phyloP scores from a whole-genome alignment of 2,797 vertebrate species.

The Morelia viridis region DNA sequence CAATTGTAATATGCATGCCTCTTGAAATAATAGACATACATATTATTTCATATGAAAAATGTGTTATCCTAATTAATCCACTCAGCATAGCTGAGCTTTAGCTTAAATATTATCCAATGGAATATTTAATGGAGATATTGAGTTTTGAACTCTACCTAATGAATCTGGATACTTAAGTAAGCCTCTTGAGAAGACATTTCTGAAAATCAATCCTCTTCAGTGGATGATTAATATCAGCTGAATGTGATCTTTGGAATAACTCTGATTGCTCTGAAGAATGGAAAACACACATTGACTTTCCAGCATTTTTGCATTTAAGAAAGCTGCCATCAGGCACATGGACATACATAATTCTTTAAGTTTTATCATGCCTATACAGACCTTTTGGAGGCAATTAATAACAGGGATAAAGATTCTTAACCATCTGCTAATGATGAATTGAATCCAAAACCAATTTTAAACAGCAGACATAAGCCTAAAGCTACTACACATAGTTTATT shows the following conservation, averaged over 20 bases:
- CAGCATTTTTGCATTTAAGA: not conserved
- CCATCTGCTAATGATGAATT: not conserved
- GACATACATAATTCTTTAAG: not conserved
- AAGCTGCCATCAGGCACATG: not conserved
- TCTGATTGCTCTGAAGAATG: not conserved
- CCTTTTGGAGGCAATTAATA: not conserved
- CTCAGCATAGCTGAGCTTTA: not conserved
- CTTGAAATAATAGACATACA: not conserved
- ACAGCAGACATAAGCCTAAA: conserved; percentile 19
- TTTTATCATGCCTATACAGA: not conserved
- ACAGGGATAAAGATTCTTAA: conserved; percentile 16
- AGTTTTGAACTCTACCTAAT: not conserved
- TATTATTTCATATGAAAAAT: not conserved
- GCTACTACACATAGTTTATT: conserved; percentile 17
- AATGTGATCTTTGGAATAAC: not conserved
- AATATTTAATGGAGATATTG: not conserved
- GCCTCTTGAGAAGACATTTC: not conserved
- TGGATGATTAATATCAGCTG: not conserved
- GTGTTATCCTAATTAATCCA: not conserved
- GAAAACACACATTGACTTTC: not conserved
- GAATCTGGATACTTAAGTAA: not conserved
- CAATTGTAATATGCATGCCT: not conserved
- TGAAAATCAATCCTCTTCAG: not conserved
- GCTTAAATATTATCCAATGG: not conserved
- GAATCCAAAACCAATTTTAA: conserved; percentile 12